Percentiles rank a stretch among this genome's conserved stretches.
These are phyloP conservation scores for Nannoperca australis DNA, from an alignment of 2,797 vertebrate genomes.

Conservation along the genomic window DNA sequence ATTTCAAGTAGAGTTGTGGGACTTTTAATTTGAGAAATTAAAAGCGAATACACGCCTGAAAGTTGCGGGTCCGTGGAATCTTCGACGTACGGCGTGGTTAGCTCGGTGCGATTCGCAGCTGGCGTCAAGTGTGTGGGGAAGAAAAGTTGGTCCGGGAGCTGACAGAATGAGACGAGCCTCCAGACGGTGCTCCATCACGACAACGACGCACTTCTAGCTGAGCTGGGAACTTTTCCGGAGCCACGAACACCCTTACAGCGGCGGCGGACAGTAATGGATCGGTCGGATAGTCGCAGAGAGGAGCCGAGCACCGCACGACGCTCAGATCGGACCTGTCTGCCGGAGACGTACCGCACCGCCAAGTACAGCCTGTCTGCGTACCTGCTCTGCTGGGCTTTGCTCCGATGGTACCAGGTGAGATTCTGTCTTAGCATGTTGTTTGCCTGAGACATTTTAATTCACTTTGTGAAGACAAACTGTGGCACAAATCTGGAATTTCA, in stretches of 20 bases:
- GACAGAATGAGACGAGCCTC: not conserved
- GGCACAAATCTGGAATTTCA: not conserved
- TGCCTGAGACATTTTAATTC: no score
- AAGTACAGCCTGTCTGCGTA: constrained; percentile 79
- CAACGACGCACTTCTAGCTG: no score
- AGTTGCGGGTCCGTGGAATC: not conserved
- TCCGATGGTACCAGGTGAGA: constrained; percentile 87
- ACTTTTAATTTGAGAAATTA: constrained; percentile 1
- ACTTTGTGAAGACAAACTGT: not conserved
- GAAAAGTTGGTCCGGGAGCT: not conserved
- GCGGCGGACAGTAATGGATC: constrained; percentile 14
- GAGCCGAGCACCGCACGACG: not conserved
- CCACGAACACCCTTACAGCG: not conserved
- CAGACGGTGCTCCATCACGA: not conserved
- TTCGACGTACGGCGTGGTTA: no score
- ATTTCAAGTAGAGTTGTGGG: no score
- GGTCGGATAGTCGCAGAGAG: not conserved
- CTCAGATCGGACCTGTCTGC: constrained; percentile 58
- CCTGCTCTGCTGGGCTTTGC: constrained; percentile 82
- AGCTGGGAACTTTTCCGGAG: not conserved
- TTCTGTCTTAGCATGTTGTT: no score
- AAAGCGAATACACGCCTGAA: no score
- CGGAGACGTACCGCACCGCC: constrained; percentile 75
- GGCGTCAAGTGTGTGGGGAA: not conserved
- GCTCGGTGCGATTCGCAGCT: no score